Evolutionary conservation across 2,797 vertebrate genomes (phyloP), one percentile per base, ranked within the genome.

Genomic region (Chelon auratus): DNA sequence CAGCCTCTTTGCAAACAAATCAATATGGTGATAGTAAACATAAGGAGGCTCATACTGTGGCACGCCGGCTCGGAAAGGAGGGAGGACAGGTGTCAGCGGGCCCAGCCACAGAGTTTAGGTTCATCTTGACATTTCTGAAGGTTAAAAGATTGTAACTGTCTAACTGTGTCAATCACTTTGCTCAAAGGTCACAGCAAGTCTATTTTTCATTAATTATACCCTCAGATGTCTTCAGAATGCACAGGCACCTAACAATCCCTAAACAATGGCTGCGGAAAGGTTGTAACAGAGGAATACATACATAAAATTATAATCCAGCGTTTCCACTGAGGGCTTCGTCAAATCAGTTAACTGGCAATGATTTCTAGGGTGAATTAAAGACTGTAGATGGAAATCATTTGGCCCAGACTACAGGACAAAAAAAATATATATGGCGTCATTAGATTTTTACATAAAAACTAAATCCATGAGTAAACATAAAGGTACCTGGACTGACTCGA

Each of bases 81-180:
- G 77, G 77, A 87, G 88, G 88, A 91, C 87, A 89, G 89, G 92
- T 91, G 90, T 92, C 88, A 88, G 80, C 24, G 20, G 77, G 74
- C 60, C 79, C 56, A 78, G 85, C 77, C 91, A 89, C 83, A 85
- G 67, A 88, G 90, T 93, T 91, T 84, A 87, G 92, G 89, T 75
- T 87, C 72, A 78, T 85, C 82, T 82, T 94, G 92, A 93, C 93
- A 94, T 95, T 94, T 95, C 70, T 93, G 93, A 95, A 95, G 94
- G 94, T 95, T 95, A 95, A 90, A 87, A 87, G 91, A 93, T 93
- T 94, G 92, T 92, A 94, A 92, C 88, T 92, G 94, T 92, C 94
- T 78, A 90, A 92, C 88, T 53, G 77, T 91, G 94, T 94, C 94
- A 94, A 93, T 95, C 94, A 94, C 82, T 81, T 60, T 14, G 71